Evolutionary conservation across 2,888 invertebrate genomes (phyloP).

Genomic region (Mactromeris polynyma): DNA sequence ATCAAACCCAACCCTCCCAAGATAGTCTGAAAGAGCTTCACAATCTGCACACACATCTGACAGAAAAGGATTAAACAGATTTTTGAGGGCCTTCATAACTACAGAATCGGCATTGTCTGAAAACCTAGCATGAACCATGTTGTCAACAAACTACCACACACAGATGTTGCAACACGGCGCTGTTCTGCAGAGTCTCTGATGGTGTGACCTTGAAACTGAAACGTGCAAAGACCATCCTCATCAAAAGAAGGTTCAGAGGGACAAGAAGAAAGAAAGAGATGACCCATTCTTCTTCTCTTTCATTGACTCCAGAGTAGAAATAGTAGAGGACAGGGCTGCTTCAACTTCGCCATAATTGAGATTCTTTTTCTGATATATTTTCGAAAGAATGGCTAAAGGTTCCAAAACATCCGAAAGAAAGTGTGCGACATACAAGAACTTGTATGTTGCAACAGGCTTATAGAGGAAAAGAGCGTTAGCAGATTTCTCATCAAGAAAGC

Average conservation of each 20-base stretch:
- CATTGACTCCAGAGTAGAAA: slow-evolving; percentile 17
- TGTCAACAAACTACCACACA: slow-evolving; percentile 55
- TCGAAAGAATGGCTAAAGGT: slow-evolving; percentile 62
- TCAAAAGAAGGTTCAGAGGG: slow-evolving; percentile 54
- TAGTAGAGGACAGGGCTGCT: slow-evolving; percentile 52
- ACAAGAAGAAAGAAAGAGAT: slow-evolving; percentile 39
- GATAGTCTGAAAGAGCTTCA: slow-evolving; percentile 29
- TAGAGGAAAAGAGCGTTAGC: slow-evolving; percentile 48
- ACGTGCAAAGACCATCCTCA: slow-evolving; percentile 53
- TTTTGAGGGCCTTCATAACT: not conserved
- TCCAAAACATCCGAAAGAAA: slow-evolving; percentile 62
- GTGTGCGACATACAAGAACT: slow-evolving; percentile 63
- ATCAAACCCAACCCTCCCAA: slow-evolving; percentile 22
- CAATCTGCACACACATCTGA: no score
- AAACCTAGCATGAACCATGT: slow-evolving; percentile 43
- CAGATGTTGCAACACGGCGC: slow-evolving; percentile 55
- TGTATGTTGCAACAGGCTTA: slow-evolving; percentile 60
- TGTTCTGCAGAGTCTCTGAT: slow-evolving; percentile 65
- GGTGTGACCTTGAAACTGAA: slow-evolving; percentile 65
- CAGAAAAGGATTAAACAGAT: slow-evolving; percentile 4
- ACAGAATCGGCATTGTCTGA: slow-evolving; percentile 43
- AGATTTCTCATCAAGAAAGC: slow-evolving; percentile 56
- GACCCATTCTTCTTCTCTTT: slow-evolving; percentile 34
- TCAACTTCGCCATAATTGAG: slow-evolving; percentile 64
- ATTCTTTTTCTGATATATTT: slow-evolving; percentile 58